Evolutionary conservation across 2,888 invertebrate genomes (phyloP).

Genomic region (Agrypnus murinus): DNA sequence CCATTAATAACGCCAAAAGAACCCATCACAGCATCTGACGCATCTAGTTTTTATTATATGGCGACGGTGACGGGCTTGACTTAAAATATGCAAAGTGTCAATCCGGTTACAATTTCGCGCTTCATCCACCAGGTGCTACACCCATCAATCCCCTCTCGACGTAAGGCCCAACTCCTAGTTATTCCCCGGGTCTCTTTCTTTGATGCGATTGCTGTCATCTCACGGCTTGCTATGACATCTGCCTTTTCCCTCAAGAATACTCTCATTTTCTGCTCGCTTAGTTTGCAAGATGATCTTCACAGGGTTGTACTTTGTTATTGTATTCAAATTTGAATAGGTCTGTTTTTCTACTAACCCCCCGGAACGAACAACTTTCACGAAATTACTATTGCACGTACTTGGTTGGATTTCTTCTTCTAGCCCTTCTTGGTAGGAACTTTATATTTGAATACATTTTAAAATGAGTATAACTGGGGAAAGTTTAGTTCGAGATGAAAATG

Average conservation of each 20-base stretch:
- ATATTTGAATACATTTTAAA: too few relatives aligned
- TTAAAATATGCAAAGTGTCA: conserved; percentile 57
- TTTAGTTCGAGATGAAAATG: too few relatives aligned
- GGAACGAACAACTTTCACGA: not conserved
- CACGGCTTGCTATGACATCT: conserved; percentile 56
- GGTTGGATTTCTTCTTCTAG: not conserved
- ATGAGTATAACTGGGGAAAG: too few relatives aligned
- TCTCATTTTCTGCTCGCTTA: conserved; percentile 57
- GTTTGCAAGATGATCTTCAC: conserved; percentile 50
- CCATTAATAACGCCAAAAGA: conserved; percentile 48
- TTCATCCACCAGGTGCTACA: conserved; percentile 56
- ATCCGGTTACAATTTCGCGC: conserved; percentile 56
- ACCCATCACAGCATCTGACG: conserved; percentile 44
- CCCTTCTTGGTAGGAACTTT: not conserved
- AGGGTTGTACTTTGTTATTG: conserved; percentile 49
- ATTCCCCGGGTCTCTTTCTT: conserved; percentile 39
- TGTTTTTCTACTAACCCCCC: conserved; percentile 16
- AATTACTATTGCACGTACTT: conserved; percentile 6
- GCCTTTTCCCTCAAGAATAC: conserved; percentile 57
- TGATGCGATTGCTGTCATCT: conserved; percentile 56
- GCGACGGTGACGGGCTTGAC: conserved; percentile 28
- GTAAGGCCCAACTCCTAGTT: conserved; percentile 36
- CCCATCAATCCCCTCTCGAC: conserved; percentile 48
- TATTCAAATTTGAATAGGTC: conserved; percentile 39
- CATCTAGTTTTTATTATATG: conserved; percentile 37